Base-by-base conservation (phyloP, 2,113 vertebrate species). In the Python bivittatus region DNA sequence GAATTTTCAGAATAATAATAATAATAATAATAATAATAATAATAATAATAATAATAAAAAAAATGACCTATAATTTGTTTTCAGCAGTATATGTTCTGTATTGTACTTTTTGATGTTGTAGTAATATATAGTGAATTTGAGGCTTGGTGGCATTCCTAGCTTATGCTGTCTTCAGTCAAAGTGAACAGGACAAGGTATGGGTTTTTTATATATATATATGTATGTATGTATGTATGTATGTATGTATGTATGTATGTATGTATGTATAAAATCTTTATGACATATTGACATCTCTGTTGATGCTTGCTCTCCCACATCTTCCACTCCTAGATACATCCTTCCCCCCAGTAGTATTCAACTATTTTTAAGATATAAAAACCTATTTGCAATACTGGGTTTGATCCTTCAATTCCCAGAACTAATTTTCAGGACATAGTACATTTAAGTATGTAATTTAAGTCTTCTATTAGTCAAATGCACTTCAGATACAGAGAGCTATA, bases 401-500 rank as follows among this genome's bases (percentile, higher is more conserved):
- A 38, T 48, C 20, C 25, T 87, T 87, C 15, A 85, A 79, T 79
- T 88, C 1, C 29, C 23, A 72, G 5, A 48, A 72, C 52, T 84
- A 44, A 17, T 52, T 13, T 60, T 83, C n/a, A 23, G 42, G 72
- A 20, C 2, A 20, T 83, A 48, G 33, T 84, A 56, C 72, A 48
- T 23, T 91, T 86, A 86, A 42, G 23, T 48, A 20, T 48, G 58
- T 56, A 22, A n/a, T 72, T 20, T 27, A 25, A 20, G 5, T 52
- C 29, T 84, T 56, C 53, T 52, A 79, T 79, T 57, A 88, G 23
- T 48, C 44, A 53, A 61, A 52, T 38, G 86, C 61, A 89, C 54
- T 84, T 90, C 90, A 1, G 0, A 92, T 91, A 91, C 95, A 92
- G 91, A 88, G 88, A 92, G 86, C 95, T 93, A 93, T 64, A 95